Evolutionary conservation across 2,888 invertebrate species (phyloP).

Genomic region (Allacma fusca): DNA sequence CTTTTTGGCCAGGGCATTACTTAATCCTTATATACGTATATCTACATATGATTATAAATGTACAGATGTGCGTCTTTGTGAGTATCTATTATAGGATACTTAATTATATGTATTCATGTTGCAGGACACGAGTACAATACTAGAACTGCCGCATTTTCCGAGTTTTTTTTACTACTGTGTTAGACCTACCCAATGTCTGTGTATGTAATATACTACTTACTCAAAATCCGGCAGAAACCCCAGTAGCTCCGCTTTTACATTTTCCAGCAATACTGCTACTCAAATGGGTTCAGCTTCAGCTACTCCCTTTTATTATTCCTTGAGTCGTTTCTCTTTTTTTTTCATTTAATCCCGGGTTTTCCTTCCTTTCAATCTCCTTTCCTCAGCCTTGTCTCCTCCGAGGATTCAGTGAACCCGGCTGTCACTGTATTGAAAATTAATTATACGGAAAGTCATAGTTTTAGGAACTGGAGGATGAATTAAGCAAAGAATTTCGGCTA

Average conservation of each 20-base stretch:
- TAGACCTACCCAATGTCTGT: no score
- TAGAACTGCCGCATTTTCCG: no score
- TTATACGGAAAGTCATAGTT: background rate
- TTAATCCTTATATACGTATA: background rate
- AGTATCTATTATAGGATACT: no score
- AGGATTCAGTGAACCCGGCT: background rate
- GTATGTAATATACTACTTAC: no score
- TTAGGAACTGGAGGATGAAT: background rate
- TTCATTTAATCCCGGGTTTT: background rate
- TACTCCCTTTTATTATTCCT: slow-evolving; percentile 16
- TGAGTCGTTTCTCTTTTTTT: background rate
- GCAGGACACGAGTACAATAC: no score
- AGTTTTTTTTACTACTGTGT: no score
- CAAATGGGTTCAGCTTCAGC: slow-evolving; percentile 2
- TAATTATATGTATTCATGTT: no score
- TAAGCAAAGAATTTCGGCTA: background rate
- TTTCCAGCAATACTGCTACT: background rate
- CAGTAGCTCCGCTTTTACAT: background rate
- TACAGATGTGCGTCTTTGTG: no score
- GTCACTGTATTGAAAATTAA: slow-evolving; percentile 12
- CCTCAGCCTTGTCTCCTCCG: background rate
- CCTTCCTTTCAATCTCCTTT: background rate
- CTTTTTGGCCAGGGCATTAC: background rate
- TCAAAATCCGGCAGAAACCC: background rate
- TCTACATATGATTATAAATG: no score